Conservation (phyloP, 2,113 vertebrate species). For the Cricetomys ansorgei region DNA sequence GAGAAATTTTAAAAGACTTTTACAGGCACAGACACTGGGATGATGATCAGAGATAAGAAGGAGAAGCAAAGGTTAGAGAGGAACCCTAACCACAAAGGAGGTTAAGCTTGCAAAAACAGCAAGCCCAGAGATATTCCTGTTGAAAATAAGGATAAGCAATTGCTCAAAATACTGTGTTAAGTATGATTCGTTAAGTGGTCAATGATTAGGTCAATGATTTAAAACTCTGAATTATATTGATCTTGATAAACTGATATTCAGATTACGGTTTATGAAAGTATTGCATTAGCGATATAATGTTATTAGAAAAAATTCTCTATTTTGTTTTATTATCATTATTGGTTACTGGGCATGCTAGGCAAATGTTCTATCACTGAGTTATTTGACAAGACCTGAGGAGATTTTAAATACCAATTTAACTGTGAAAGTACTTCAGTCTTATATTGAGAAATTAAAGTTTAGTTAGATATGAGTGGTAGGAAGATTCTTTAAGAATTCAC, state of each 20-base stretch:
- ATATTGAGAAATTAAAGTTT: not conserved
- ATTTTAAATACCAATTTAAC: not conserved
- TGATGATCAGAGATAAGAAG: conserved; percentile 9
- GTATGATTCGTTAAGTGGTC: not conserved
- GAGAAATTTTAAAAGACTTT: conserved; percentile 33
- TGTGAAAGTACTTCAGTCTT: not conserved
- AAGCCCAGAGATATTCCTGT: not conserved
- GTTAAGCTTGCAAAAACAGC: not conserved
- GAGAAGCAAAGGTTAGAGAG: not conserved
- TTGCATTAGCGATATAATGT: not conserved
- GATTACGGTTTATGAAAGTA: not conserved
- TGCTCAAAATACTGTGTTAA: not conserved
- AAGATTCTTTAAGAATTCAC: not conserved
- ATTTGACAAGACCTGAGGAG: not conserved
- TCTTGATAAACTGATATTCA: not conserved
- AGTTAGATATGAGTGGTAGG: not conserved
- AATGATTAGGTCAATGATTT: not conserved
- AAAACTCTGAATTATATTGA: not conserved
- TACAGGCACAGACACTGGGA: not conserved
- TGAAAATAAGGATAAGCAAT: not conserved
- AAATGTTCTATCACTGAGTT: not conserved
- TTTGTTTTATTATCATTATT: not conserved
- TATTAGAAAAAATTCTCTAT: not conserved
- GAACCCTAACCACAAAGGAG: not conserved
- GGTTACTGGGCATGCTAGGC: not conserved